A percentile compares a stretch with the other conserved stretches of the same genome.
phyloP scores from a whole-genome alignment of 2,888 invertebrate species.

The Sarcophaga rosellei region DNA sequence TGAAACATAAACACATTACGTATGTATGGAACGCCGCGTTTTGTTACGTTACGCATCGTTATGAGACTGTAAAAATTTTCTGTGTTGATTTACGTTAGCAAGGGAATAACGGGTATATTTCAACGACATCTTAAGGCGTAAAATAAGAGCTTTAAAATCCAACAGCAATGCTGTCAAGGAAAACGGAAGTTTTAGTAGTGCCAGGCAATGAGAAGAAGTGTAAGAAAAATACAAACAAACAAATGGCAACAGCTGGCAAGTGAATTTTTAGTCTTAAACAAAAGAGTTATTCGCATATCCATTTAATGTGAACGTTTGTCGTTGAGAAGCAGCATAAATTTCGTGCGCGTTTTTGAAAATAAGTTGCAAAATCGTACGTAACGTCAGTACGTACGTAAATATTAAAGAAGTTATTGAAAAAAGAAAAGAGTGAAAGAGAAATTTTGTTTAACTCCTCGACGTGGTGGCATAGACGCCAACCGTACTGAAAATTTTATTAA shows the following conservation, averaged over 20 bases:
- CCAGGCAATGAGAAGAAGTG: neutral
- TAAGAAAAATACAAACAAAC: constrained; percentile 35
- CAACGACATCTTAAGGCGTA: neutral
- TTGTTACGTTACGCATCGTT: constrained; percentile 55
- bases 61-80: constrained; percentile 46
- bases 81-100: constrained; percentile 28
- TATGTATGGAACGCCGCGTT: constrained; percentile 28
- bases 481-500: constrained; percentile 34
- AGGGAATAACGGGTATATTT: constrained; percentile 20
- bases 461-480: neutral
- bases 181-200: constrained; percentile 56
- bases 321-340: neutral
- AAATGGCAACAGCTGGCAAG: constrained; percentile 59
- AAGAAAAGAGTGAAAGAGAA: constrained; percentile 14
- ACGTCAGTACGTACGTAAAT: neutral
- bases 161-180: constrained; percentile 47
- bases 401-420: constrained; percentile 10
- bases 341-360: neutral
- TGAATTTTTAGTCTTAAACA: neutral
- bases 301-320: constrained; percentile 3
- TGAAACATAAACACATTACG: neutral
- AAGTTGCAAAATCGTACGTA: neutral
- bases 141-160: constrained; percentile 38
- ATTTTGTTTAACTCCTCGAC: too few relatives aligned
- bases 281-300: constrained; percentile 34